A percentile compares a stretch with the other conserved stretches of the same genome.
Evolutionary conservation across 2,797 vertebrate genomes (phyloP).

Genomic region (Delichon dasypus): DNA sequence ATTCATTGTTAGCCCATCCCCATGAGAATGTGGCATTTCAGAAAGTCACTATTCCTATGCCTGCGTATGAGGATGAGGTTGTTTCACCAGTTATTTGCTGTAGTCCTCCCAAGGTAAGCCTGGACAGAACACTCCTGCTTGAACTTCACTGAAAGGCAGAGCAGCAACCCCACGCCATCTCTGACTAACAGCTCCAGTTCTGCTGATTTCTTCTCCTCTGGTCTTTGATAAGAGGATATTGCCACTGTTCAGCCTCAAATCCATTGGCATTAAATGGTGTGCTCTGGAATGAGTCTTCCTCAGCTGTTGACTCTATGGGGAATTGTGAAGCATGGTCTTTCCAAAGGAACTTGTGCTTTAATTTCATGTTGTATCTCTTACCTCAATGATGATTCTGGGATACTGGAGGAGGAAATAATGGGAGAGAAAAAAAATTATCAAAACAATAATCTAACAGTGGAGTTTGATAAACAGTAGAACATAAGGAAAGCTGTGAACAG

Average conservation of each 20-base stretch:
- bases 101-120: neutral
- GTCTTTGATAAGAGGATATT: neutral
- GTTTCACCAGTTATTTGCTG: neutral
- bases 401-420: constrained; percentile 27
- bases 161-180: neutral
- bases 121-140: neutral
- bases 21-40: neutral
- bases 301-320: neutral
- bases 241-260: neutral
- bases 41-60: neutral
- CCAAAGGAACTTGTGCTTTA: neutral
- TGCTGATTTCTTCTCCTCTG: neutral
- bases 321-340: neutral
- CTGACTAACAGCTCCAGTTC: neutral
- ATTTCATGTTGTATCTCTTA: neutral
- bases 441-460: neutral
- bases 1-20: neutral
- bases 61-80: neutral
- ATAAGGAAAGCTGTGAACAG: neutral
- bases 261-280: neutral
- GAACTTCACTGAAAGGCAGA: neutral
- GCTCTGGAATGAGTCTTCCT: neutral
- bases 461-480: neutral
- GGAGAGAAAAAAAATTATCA: neutral
- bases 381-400: constrained; percentile 27